Percentiles rank a stretch among this genome's conserved stretches.
Evolutionary conservation across 2,888 invertebrate genomes (phyloP).

Genomic region (Smittia sp.): DNA sequence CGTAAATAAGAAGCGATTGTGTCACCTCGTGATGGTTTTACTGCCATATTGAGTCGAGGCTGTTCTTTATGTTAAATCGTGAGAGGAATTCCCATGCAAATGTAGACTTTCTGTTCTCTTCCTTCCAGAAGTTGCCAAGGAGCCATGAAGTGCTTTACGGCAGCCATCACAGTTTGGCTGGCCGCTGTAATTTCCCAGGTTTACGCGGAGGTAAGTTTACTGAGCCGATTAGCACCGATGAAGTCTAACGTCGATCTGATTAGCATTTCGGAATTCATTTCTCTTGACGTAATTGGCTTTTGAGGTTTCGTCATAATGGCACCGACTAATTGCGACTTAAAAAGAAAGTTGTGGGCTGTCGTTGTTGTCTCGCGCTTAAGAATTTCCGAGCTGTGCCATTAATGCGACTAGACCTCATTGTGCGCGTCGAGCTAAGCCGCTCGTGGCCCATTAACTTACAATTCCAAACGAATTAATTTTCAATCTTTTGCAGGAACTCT

Average conservation of each 20-base stretch:
- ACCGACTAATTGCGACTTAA: background rate
- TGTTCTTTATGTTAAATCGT: too few relatives aligned
- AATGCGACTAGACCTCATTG: slow-evolving; percentile 34
- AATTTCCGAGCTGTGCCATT: background rate
- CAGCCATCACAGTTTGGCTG: slow-evolving; percentile 53
- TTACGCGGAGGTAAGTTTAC: slow-evolving; percentile 45
- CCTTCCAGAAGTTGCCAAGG: slow-evolving; percentile 17
- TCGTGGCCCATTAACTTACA: slow-evolving; percentile 22
- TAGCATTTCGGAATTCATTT: slow-evolving; percentile 11
- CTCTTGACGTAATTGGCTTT: slow-evolving; percentile 38
- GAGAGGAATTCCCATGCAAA: too few relatives aligned
- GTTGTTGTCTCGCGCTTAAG: background rate
- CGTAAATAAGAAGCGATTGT: background rate
- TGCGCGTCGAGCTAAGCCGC: slow-evolving; percentile 1
- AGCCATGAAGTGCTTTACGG: slow-evolving; percentile 48
- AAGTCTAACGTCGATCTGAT: background rate
- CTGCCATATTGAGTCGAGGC: too few relatives aligned
- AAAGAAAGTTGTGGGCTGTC: slow-evolving; percentile 23
- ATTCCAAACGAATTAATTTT: slow-evolving; percentile 28
- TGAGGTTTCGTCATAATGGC: slow-evolving; percentile 14
- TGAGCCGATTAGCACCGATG: background rate
- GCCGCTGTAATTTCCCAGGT: slow-evolving; percentile 49
- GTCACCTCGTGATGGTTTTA: background rate
- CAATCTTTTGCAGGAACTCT: slow-evolving; percentile 41
- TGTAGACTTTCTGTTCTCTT: background rate